These are phyloP conservation scores for Rostratula benghalensis DNA, from an alignment of 2,113 vertebrate species.

Conservation along the genomic window DNA sequence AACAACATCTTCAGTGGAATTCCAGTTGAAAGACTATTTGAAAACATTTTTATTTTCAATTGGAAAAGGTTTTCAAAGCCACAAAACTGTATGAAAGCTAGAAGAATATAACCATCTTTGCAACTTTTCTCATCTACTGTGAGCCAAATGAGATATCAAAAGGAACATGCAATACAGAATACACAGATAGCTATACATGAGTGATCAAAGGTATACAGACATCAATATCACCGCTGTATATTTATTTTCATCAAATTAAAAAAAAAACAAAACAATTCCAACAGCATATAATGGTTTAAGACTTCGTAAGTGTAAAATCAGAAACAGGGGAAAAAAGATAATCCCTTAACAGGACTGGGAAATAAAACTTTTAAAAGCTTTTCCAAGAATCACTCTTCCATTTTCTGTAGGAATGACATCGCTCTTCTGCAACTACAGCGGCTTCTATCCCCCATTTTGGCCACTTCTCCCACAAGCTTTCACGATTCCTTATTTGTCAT, in stretches of 20 bases:
- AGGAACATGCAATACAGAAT: neutral
- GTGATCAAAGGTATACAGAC: neutral
- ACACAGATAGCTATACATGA: neutral
- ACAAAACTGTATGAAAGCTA: neutral
- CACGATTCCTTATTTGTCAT: neutral
- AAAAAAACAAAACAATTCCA: neutral
- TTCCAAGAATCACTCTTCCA: neutral
- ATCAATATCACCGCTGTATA: neutral
- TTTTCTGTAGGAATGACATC: neutral
- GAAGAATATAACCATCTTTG: neutral
- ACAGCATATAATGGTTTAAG: neutral
- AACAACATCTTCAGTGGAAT: neutral
- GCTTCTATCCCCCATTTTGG: slow-evolving; percentile 13
- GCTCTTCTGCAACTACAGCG: slow-evolving; percentile 25
- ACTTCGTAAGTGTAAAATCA: neutral
- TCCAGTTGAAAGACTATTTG: neutral
- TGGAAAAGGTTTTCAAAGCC: neutral
- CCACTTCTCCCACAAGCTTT: slow-evolving; percentile 28
- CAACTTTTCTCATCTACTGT: neutral
- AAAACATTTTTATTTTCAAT: neutral
- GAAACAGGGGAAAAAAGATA: neutral
- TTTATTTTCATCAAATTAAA: neutral
- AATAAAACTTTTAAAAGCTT: neutral
- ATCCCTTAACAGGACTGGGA: neutral
- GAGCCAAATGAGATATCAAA: neutral